Percentiles rank a stretch among this genome's conserved stretches.
phyloP scores from a whole-genome alignment of 1,140 invertebrate species.

The Drosophila aff. region DNA sequence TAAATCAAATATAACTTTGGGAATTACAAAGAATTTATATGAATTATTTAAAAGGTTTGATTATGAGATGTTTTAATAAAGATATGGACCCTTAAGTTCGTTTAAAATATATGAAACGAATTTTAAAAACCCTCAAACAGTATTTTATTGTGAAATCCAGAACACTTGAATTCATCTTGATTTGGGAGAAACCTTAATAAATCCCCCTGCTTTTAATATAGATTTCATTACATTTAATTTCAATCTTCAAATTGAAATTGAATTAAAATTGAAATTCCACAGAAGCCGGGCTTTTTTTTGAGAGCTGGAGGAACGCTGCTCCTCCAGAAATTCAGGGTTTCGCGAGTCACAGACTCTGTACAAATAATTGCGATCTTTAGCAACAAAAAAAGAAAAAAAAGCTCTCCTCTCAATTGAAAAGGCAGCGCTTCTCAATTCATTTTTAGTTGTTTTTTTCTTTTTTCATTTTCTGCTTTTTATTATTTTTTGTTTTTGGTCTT shows the following conservation, averaged over 20 bases:
- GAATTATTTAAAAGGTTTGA: not conserved
- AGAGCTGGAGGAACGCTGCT: not conserved
- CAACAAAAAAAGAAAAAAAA: not conserved
- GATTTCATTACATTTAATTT: conserved; percentile 6
- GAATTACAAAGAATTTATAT: not conserved
- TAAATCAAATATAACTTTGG: not conserved
- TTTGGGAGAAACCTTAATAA: not conserved
- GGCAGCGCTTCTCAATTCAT: conserved; percentile 23
- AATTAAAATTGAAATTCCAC: conserved; percentile 5
- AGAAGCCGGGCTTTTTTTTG: not conserved
- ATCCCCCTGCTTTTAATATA: not conserved
- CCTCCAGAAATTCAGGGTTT: too few relatives aligned
- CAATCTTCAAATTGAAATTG: conserved; percentile 7
- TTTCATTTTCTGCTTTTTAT: conserved; percentile 11
- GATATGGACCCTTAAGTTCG: not conserved
- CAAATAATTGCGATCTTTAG: conserved; percentile 47
- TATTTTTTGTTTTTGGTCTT: conserved; percentile 26
- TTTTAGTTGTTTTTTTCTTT: conserved; percentile 38
- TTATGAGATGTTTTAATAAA: not conserved
- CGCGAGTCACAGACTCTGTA: not conserved
- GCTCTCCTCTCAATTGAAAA: conserved; percentile 27
- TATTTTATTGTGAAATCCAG: not conserved
- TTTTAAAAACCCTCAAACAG: not conserved
- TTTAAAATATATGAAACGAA: not conserved
- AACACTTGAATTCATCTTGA: not conserved